Evolutionary conservation across 2,113 vertebrate genomes (phyloP).

Genomic region (Ameiurus melas): DNA sequence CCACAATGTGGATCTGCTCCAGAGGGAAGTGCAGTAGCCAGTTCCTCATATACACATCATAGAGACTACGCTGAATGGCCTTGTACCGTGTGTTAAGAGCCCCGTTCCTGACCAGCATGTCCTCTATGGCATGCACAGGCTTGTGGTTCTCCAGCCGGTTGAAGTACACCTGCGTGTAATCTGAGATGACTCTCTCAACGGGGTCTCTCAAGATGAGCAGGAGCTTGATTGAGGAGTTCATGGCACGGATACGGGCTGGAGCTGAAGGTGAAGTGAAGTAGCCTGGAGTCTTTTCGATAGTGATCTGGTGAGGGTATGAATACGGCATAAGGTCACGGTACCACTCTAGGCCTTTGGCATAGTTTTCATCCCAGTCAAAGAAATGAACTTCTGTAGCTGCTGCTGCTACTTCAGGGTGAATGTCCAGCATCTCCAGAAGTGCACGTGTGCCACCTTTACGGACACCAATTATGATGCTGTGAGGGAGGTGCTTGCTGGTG

Average conservation of each 20-base stretch:
- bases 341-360: conserved; percentile 87
- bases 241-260: conserved; percentile 84
- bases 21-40: conserved; percentile 88
- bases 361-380: conserved; percentile 95
- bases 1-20: conserved; percentile 90
- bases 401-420: conserved; percentile 87
- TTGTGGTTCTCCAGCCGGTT: conserved; percentile 91
- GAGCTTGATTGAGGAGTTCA: conserved; percentile 90
- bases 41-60: conserved; percentile 88
- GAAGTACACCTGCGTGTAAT: conserved; percentile 95
- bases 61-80: conserved; percentile 90
- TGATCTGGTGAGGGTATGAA: conserved; percentile 89
- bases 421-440: conserved; percentile 90
- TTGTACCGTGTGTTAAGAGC: conserved; percentile 88
- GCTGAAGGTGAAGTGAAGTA: conserved; percentile 89
- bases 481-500: conserved; percentile 80
- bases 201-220: conserved; percentile 89
- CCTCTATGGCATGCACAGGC: conserved; percentile 89
- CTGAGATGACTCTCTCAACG: conserved; percentile 87
- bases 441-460: conserved; percentile 91
- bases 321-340: conserved; percentile 89
- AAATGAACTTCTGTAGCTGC: conserved; percentile 93
- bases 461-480: conserved; percentile 90
- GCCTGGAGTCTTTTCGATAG: conserved; percentile 91
- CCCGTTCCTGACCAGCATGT: conserved; percentile 87